Conservation (phyloP, 2,888 invertebrate species). For the Mechanitis mazaeus region DNA sequence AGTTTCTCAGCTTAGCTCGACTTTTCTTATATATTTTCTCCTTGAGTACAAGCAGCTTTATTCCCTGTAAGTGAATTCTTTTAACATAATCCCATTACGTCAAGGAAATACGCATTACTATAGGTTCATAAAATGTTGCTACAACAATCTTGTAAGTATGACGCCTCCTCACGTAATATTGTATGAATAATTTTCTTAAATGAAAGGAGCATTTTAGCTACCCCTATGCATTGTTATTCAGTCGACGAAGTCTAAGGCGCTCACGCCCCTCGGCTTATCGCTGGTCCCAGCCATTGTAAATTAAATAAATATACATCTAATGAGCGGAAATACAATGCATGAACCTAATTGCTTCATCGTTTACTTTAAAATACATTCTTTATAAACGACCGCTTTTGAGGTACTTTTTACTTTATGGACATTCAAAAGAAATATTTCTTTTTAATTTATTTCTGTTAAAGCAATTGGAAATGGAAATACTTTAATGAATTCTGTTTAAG, state of each 20-base stretch:
- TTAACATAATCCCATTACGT: slow-evolving; percentile 48
- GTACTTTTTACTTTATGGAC: slow-evolving; percentile 14
- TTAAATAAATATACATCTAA: slow-evolving; percentile 76
- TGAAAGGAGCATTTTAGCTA: slow-evolving; percentile 59
- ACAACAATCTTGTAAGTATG: slow-evolving; percentile 21
- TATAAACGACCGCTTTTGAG: slow-evolving; percentile 12
- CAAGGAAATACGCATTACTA: slow-evolving; percentile 32
- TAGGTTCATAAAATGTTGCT: slow-evolving; percentile 44
- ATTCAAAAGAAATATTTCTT: slow-evolving; percentile 19
- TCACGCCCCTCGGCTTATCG: slow-evolving; percentile 73
- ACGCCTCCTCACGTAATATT: slow-evolving; percentile 25
- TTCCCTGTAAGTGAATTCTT: slow-evolving; percentile 38
- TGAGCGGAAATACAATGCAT: slow-evolving; percentile 75
- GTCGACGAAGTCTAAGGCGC: slow-evolving; percentile 60
- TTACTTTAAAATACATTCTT: slow-evolving; percentile 33
- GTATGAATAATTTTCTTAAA: slow-evolving; percentile 39
- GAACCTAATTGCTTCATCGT: slow-evolving; percentile 71
- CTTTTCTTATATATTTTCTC: slow-evolving; percentile 37
- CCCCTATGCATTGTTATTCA: slow-evolving; percentile 71
- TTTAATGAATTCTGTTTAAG: slow-evolving; percentile 19
- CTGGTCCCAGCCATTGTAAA: slow-evolving; percentile 71
- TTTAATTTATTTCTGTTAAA: slow-evolving; percentile 21
- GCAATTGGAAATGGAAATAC: slow-evolving; percentile 13
- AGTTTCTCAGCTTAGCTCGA: slow-evolving; percentile 36
- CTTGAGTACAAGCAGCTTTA: slow-evolving; percentile 38